Evolutionary conservation across 2,113 vertebrate genomes (phyloP).

Genomic region (Oryzias woworae): DNA sequence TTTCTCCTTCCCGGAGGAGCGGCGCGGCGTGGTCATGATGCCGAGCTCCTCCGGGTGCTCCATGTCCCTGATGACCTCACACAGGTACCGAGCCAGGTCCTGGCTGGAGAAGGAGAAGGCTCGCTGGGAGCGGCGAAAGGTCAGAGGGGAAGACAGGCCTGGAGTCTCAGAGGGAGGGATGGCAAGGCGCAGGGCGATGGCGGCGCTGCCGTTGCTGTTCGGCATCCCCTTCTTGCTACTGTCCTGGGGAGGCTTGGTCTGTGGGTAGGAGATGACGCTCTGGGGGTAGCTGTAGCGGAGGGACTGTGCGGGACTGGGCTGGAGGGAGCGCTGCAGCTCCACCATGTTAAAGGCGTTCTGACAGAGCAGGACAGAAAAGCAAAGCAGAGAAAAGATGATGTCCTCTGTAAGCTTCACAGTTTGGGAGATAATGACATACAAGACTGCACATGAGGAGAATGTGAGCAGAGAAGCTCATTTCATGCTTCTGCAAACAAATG

Average conservation of each 20-base stretch:
- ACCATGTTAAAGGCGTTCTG: constrained; percentile 88
- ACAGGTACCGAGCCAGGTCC: constrained; percentile 78
- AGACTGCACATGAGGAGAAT: constrained; percentile 43
- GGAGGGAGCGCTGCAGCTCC: constrained; percentile 86
- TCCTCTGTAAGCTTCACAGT: constrained; percentile 17
- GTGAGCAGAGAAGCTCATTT: constrained; percentile 23
- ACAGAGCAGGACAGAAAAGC: constrained; percentile 10
- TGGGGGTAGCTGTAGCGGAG: constrained; percentile 73
- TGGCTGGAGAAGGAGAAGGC: constrained; percentile 72
- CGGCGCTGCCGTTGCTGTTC: constrained; percentile 60
- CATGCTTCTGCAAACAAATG: constrained; percentile 47
- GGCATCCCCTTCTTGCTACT: constrained; percentile 41
- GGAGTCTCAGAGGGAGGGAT: constrained; percentile 71
- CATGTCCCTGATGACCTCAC: constrained; percentile 76
- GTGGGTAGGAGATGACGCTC: constrained; percentile 63
- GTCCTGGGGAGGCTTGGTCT: constrained; percentile 59
- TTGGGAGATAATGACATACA: constrained; percentile 41
- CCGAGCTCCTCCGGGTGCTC: constrained; percentile 61
- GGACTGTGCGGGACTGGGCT: constrained; percentile 79
- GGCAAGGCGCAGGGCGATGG: constrained; percentile 75
- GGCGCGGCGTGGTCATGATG: constrained; percentile 59
- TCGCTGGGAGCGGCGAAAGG: constrained; percentile 65
- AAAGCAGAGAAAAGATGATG: background rate
- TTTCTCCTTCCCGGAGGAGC: constrained; percentile 69
- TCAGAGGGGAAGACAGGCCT: constrained; percentile 64